These are phyloP conservation scores for Malthinus seriepunctatus DNA, from an alignment of 2,888 invertebrate genomes.

Conservation along the genomic window DNA sequence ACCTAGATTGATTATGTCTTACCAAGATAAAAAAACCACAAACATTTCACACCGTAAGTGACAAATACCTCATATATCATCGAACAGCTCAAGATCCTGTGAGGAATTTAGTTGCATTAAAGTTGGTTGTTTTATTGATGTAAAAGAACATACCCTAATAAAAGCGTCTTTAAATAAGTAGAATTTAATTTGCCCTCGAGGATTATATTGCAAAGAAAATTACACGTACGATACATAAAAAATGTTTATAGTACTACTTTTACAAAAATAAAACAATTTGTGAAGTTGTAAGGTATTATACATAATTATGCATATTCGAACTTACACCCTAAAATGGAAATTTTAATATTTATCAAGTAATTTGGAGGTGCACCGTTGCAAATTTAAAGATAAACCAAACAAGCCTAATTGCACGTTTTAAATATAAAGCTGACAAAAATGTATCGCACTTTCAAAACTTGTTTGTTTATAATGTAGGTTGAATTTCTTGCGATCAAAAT, in stretches of 20 bases:
- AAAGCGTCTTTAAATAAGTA: neutral
- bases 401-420: constrained; percentile 21
- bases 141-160: neutral
- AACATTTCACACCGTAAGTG: constrained; percentile 25
- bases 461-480: no score
- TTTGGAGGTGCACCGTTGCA: constrained; percentile 12
- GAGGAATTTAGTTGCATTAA: constrained; percentile 10
- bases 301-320: constrained; percentile 12
- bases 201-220: no score
- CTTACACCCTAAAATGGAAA: constrained; percentile 15
- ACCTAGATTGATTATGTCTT: constrained; percentile 21
- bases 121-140: constrained; percentile 5
- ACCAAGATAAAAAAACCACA: constrained; percentile 15
- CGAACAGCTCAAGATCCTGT: constrained; percentile 15
- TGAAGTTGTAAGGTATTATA: constrained; percentile 9
- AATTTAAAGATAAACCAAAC: constrained; percentile 20
- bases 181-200: neutral
- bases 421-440: neutral
- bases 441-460: neutral
- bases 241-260: neutral
- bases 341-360: constrained; percentile 17
- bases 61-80: constrained; percentile 28
- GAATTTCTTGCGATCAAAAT: no score
- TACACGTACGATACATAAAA: no score
- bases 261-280: constrained; percentile 4